Base-by-base conservation (phyloP, 2,888 invertebrate genomes). In the Phortica okadai region DNA sequence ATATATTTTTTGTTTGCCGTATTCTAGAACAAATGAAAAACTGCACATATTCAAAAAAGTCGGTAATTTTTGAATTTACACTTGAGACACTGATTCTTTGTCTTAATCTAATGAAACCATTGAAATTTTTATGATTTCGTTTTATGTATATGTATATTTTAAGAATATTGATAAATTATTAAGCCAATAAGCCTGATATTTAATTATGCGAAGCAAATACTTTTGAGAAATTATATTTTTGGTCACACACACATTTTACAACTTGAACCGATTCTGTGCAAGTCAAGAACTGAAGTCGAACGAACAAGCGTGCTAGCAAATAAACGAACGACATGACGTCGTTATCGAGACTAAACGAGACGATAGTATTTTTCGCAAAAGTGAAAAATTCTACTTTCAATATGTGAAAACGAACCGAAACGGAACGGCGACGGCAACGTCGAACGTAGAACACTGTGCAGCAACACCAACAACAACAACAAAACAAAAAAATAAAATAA, bases 241-340 rank as follows among this genome's bases (percentile, higher is more conserved):
- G 8, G 5, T 14, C 1, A 6, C 3, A 50, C 50, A 11, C 33
- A 33, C 33, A 11, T 50, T 8, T 50, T 50, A 14, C 10, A 50
- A 50, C 8, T 50, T 50, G 2, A 14, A 62, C 62, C 62, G 62
- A 21, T 62, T 62, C 62, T 62, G 62, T 16, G 21, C 62, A 11
- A 62, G 62, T 62, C 21, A 16, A 16, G 16, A 76, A 76, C 78
- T 77, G 69, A 76, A 50, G 76, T 75, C 44, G 44, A 7, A 66
- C 62, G 54, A 74, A 67, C 16, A 77, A 69, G 74, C 74, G 41
- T 33, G 16, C 77, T 76, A 76, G 76, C 78, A 81, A 84, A 79
- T 84, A 80, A 86, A 86, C 88, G 87, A 86, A 88, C 89, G 87
- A 87, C 90, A 89, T 89, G 89, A 87, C 85, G 88, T 88, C 88